phyloP scores from a whole-genome alignment of 2,113 vertebrate species.

The Seriola dumerili region DNA sequence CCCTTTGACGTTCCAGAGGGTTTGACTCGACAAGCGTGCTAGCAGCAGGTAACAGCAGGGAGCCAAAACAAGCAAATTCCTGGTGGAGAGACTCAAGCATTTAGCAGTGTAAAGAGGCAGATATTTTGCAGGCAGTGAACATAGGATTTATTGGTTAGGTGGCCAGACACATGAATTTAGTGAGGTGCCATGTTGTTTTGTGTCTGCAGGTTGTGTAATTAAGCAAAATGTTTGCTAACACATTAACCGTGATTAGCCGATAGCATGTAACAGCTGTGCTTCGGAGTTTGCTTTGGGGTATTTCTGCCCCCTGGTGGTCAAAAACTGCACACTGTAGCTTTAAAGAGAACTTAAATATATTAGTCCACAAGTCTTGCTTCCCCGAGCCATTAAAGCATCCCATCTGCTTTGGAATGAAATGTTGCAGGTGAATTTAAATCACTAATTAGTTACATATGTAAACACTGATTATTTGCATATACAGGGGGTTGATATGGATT shows the following conservation, averaged over 20 bases:
- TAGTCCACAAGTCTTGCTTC: neutral
- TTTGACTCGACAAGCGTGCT: too few relatives aligned
- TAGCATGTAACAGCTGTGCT: too few relatives aligned
- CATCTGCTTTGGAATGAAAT: neutral
- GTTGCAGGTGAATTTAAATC: neutral
- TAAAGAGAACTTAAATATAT: neutral
- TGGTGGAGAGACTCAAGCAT: too few relatives aligned
- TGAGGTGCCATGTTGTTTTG: neutral
- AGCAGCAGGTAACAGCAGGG: too few relatives aligned
- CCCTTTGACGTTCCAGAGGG: neutral
- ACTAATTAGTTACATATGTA: constrained; percentile 9
- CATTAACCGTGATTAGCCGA: neutral
- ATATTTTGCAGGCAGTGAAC: too few relatives aligned
- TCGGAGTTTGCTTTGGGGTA: neutral
- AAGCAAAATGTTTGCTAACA: neutral
- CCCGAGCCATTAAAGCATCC: neutral
- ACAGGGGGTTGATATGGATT: neutral
- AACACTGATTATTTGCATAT: neutral
- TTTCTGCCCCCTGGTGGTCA: neutral
- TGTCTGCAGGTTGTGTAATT: neutral
- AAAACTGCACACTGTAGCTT: neutral
- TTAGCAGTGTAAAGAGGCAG: too few relatives aligned
- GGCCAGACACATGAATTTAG: too few relatives aligned
- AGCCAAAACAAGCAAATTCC: too few relatives aligned
- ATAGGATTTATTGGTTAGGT: too few relatives aligned